Percentiles rank a stretch among this genome's conserved stretches.
Evolutionary conservation across 1,140 invertebrate species (phyloP).

Genomic region (Amphibalanus amphitrite): DNA sequence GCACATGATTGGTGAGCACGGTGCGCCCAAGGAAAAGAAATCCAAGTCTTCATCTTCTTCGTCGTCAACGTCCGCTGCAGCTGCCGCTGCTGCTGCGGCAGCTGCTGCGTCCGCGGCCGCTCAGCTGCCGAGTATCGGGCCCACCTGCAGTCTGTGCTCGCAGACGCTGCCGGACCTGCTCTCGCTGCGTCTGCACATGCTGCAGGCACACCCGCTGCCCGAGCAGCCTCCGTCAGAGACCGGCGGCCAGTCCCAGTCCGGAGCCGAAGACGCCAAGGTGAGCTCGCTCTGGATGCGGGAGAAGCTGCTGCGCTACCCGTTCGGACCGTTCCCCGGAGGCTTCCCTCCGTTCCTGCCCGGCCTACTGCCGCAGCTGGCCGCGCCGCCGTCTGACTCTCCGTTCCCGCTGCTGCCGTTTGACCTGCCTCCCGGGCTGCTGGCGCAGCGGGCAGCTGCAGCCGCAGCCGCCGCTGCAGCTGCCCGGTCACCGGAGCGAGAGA

Average conservation of each 20-base stretch:
- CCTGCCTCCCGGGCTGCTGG: neutral
- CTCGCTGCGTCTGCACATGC: slow-evolving; percentile 35
- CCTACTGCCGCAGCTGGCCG: too few species aligned
- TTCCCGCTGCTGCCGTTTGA: neutral
- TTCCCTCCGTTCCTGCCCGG: neutral
- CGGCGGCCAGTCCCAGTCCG: slow-evolving; percentile 2
- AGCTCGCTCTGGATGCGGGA: slow-evolving; percentile 12
- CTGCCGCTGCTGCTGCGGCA: too few species aligned
- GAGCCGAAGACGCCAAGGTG: slow-evolving; percentile 10
- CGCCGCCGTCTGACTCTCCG: too few species aligned
- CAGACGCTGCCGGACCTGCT: slow-evolving; percentile 31
- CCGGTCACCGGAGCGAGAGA: too few species aligned
- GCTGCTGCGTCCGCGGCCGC: slow-evolving; percentile 16
- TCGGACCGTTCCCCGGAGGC: slow-evolving; percentile 7
- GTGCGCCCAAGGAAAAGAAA: slow-evolving; percentile 18
- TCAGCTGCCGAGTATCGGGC: slow-evolving; percentile 12
- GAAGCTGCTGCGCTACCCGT: slow-evolving; percentile 14
- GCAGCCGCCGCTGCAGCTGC: slow-evolving; percentile 7
- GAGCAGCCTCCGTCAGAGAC: too few species aligned
- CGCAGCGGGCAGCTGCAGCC: slow-evolving; percentile 3
- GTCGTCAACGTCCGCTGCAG: too few species aligned
- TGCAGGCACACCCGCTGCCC: slow-evolving; percentile 29
- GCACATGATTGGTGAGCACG: slow-evolving; percentile 65
- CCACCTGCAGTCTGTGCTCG: slow-evolving; percentile 32
- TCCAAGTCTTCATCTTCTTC: too few species aligned